Evolutionary conservation across 2,797 vertebrate species (phyloP).

Genomic region (Scolopax rusticola): DNA sequence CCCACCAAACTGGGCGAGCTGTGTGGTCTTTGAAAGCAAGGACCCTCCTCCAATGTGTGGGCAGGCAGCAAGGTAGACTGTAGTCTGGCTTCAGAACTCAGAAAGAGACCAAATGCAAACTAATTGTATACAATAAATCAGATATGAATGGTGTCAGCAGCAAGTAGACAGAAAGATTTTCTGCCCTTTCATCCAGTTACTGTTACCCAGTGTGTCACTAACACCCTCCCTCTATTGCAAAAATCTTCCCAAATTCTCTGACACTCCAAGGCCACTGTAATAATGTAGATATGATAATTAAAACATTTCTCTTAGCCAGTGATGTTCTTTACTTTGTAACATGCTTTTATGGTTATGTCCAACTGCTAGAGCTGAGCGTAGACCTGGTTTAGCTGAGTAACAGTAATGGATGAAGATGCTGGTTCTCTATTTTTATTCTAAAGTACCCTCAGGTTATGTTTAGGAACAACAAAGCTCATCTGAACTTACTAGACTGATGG

Average conservation of each 20-base stretch:
- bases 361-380: not conserved
- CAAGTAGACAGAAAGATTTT: conserved; percentile 17
- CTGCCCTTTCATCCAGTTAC: not conserved
- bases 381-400: not conserved
- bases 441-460: not conserved
- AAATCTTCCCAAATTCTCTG: not conserved
- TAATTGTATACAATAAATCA: conserved; percentile 19
- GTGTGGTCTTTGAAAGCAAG: not conserved
- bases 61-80: not conserved
- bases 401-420: not conserved
- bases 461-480: not conserved
- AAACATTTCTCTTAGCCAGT: not conserved
- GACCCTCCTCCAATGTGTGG: not conserved
- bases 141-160: not conserved
- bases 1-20: not conserved
- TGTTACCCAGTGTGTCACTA: not conserved
- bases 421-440: not conserved
- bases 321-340: not conserved
- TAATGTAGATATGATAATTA: not conserved
- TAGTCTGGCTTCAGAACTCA: not conserved
- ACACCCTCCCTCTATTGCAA: not conserved
- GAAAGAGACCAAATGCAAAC: not conserved
- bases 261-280: not conserved
- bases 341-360: not conserved
- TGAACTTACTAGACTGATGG: not conserved